phyloP scores from a whole-genome alignment of 2,113 vertebrate genomes.

The Carassius gibelio region DNA sequence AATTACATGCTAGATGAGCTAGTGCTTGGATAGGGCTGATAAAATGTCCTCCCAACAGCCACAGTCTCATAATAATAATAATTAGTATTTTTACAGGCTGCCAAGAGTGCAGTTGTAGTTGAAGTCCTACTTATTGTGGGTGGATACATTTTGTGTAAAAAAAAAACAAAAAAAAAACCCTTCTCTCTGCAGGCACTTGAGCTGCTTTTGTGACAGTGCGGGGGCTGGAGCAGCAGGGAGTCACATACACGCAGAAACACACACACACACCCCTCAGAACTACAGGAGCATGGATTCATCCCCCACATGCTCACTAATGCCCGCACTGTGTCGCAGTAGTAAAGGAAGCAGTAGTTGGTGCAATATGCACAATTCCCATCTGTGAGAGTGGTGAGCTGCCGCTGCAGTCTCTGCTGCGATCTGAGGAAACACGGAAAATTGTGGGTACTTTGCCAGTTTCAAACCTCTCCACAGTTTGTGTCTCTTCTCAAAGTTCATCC shows the following conservation, averaged over 20 bases:
- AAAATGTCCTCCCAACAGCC: neutral
- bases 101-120: slow-evolving; percentile 29
- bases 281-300: slow-evolving; percentile 17
- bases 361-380: neutral
- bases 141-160: slow-evolving; percentile 6
- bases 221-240: slow-evolving; percentile 35
- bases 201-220: slow-evolving; percentile 46
- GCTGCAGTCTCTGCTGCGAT: neutral
- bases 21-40: neutral
- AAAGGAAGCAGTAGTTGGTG: slow-evolving; percentile 20
- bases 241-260: neutral
- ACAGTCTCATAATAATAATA: slow-evolving; percentile 8
- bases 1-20: neutral
- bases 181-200: slow-evolving; percentile 34
- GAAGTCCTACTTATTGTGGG: slow-evolving; percentile 26
- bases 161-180: slow-evolving; percentile 6
- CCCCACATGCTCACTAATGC: slow-evolving; percentile 7
- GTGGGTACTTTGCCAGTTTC: neutral
- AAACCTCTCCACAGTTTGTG: neutral
- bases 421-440: neutral
- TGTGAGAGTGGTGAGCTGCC: neutral
- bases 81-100: neutral
- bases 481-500: neutral
- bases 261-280: neutral
- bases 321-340: slow-evolving; percentile 53